Conservation (phyloP, 1,140 invertebrate genomes). For the Marisa cornuarietis region DNA sequence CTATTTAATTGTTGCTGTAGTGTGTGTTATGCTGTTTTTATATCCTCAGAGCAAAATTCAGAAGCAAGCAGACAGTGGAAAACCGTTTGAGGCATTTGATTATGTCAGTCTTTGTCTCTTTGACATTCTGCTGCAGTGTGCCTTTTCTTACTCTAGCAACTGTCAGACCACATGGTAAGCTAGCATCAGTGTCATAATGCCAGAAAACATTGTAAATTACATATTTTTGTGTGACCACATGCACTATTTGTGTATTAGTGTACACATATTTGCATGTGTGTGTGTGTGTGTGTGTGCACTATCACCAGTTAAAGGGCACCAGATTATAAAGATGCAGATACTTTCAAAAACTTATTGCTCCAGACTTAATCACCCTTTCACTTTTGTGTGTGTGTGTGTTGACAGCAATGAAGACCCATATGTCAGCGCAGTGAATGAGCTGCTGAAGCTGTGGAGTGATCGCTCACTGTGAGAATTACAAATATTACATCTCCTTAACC, state of each 20-base stretch:
- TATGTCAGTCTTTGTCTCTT: constrained; percentile 47
- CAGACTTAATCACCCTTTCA: background rate
- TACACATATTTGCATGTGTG: background rate
- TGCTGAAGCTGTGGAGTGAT: constrained; percentile 1
- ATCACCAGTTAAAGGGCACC: no score
- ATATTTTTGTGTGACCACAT: no score
- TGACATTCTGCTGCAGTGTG: constrained; percentile 56
- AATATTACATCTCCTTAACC: background rate
- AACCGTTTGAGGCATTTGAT: constrained; percentile 45
- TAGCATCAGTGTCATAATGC: no score
- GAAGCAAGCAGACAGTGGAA: constrained; percentile 17
- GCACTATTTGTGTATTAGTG: no score
- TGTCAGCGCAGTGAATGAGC: constrained; percentile 5
- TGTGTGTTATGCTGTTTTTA: background rate
- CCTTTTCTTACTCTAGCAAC: constrained; percentile 50
- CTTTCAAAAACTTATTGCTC: no score
- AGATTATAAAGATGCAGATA: no score
- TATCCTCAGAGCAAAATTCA: constrained; percentile 38
- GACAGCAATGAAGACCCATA: constrained; percentile 15
- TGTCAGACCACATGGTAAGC: constrained; percentile 47
- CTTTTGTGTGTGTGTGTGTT: background rate
- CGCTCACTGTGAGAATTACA: constrained; percentile 2
- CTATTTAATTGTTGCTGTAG: no score
- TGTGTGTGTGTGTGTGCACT: background rate
- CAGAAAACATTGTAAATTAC: no score